Evolutionary conservation across 2,113 vertebrate genomes (phyloP).

Genomic region (Cinclus mexicanus): DNA sequence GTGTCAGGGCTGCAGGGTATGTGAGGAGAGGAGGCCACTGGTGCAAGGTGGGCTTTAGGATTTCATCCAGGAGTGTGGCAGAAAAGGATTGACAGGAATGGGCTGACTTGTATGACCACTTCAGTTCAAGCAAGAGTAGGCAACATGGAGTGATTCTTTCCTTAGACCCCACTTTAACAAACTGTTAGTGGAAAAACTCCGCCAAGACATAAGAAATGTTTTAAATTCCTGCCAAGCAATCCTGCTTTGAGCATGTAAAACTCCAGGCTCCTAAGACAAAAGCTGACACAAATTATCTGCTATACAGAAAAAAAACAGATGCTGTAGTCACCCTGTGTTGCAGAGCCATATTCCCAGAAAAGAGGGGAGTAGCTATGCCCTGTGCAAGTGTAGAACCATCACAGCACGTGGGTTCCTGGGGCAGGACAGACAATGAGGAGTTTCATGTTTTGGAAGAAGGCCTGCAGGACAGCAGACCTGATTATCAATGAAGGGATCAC

Average conservation of each 20-base stretch:
- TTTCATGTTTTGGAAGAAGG: neutral
- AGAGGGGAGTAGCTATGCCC: neutral
- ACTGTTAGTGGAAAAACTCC: neutral
- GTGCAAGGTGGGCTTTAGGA: neutral
- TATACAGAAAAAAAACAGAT: neutral
- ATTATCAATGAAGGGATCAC: neutral
- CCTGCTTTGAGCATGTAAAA: neutral
- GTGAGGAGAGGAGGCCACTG: neutral
- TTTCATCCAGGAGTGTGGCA: neutral
- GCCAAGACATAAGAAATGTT: neutral
- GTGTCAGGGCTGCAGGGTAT: neutral
- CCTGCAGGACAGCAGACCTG: neutral
- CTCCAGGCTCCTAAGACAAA: neutral
- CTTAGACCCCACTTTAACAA: neutral
- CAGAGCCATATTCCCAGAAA: neutral
- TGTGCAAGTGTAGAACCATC: neutral
- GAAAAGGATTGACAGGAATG: neutral
- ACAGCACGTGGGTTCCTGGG: accelerated
- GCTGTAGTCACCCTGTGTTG: neutral
- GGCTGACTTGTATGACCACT: neutral
- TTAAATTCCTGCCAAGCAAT: neutral
- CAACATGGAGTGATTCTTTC: neutral
- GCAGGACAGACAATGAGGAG: neutral
- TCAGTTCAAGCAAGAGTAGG: neutral
- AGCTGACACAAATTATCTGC: neutral